Evolutionary conservation across 2,113 vertebrate species (phyloP).

Genomic region (Dicerorhinus sumatrensis): DNA sequence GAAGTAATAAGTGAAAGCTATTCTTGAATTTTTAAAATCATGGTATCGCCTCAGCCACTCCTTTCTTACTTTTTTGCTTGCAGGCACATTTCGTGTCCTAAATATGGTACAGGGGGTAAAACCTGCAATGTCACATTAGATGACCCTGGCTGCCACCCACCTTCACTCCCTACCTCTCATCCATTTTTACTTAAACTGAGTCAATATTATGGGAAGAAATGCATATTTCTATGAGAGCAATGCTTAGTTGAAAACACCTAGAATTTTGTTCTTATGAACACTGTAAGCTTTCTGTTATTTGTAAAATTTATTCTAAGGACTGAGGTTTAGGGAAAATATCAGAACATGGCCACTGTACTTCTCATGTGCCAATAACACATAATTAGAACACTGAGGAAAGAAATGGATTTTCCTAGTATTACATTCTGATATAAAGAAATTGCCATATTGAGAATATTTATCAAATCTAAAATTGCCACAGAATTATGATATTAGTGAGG

Average conservation of each 20-base stretch:
- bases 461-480: constrained; percentile 17
- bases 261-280: constrained; percentile 24
- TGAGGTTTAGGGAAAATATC: constrained; percentile 21
- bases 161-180: background rate
- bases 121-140: background rate
- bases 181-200: constrained; percentile 25
- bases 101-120: background rate
- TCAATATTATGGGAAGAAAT: background rate
- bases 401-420: background rate
- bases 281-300: constrained; percentile 43
- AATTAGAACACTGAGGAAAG: constrained; percentile 27
- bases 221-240: constrained; percentile 8
- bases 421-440: constrained; percentile 29
- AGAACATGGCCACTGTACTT: background rate
- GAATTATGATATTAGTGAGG: constrained; percentile 17
- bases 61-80: background rate
- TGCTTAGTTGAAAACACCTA: constrained; percentile 42
- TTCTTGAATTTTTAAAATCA: constrained; percentile 43
- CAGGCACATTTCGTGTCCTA: background rate
- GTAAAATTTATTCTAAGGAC: constrained; percentile 35
- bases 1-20: constrained; percentile 34
- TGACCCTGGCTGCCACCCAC: background rate
- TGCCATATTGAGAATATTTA: constrained; percentile 37
- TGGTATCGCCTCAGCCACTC: background rate
- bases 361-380: background rate